Evolutionary conservation across 2,797 vertebrate species (phyloP).

Genomic region (Aphelocoma californica): DNA sequence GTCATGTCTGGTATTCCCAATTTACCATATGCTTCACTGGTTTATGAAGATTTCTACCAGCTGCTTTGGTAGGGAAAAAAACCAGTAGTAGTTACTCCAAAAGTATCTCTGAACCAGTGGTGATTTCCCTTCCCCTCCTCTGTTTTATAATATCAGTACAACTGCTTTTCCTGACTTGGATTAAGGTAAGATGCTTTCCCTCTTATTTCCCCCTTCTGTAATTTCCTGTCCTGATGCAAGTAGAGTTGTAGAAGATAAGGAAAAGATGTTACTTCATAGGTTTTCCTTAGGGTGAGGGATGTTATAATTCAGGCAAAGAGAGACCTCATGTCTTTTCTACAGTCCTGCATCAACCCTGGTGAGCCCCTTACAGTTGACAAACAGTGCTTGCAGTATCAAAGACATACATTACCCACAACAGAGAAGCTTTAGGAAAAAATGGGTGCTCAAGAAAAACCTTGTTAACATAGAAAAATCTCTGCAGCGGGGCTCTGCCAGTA

Average conservation of each 20-base stretch:
- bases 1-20: slow-evolving; percentile 23
- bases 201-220: not conserved
- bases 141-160: not conserved
- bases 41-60: slow-evolving; percentile 21
- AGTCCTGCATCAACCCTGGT: not conserved
- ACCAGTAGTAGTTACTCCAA: not conserved
- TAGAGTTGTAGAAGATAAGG: not conserved
- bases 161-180: not conserved
- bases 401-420: not conserved
- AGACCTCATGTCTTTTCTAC: not conserved
- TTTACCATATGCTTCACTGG: slow-evolving; percentile 27
- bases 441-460: not conserved
- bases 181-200: not conserved
- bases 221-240: not conserved
- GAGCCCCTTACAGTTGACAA: not conserved
- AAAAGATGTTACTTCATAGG: not conserved
- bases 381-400: not conserved
- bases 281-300: not conserved
- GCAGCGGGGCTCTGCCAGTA: not conserved
- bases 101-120: not conserved
- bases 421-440: not conserved
- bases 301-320: not conserved
- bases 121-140: not conserved
- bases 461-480: not conserved
- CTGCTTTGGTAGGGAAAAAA: not conserved